Percentiles rank a stretch among this genome's conserved stretches.
Evolutionary conservation across 2,888 invertebrate species (phyloP).

Genomic region (Steinernema carpocapsae): DNA sequence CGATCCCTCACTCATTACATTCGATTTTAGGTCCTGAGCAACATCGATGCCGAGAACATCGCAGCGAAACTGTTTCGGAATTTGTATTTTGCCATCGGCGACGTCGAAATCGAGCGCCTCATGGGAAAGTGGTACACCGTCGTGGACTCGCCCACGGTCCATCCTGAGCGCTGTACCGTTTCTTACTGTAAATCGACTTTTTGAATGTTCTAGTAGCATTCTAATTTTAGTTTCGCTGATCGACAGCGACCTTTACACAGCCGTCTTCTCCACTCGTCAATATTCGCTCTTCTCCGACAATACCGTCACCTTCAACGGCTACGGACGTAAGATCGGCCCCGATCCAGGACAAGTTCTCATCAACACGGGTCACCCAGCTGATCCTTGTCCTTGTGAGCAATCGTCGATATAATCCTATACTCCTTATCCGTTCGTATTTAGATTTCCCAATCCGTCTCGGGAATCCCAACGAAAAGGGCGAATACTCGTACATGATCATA

Average conservation of each 20-base stretch:
- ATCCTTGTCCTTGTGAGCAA: conserved; percentile 66
- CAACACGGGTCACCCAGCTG: conserved; percentile 60
- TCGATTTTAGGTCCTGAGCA: conserved; percentile 61
- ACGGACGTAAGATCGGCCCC: conserved; percentile 63
- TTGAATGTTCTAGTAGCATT: not conserved
- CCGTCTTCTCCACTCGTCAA: conserved; percentile 57
- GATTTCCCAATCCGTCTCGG: conserved; percentile 63
- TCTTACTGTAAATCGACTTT: conserved; percentile 55
- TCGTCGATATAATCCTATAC: not conserved
- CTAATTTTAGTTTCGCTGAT: conserved; percentile 54
- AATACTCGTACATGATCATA: conserved; percentile 64
- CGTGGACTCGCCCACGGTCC: conserved; percentile 64
- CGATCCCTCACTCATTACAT: not conserved
- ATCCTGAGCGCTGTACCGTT: conserved; percentile 61
- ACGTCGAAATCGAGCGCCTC: conserved; percentile 60
- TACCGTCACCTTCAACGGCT: conserved; percentile 53
- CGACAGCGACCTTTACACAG: conserved; percentile 51
- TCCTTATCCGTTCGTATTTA: too few relatives aligned
- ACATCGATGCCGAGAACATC: conserved; percentile 63
- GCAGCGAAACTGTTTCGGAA: conserved; percentile 61
- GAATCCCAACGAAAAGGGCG: conserved; percentile 49
- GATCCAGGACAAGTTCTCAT: conserved; percentile 65
- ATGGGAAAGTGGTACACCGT: conserved; percentile 67
- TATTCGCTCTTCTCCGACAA: conserved; percentile 50
- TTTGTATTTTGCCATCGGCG: conserved; percentile 63